Evolutionary conservation across 2,113 vertebrate genomes (phyloP).

Genomic region (Baryphthengus martii): DNA sequence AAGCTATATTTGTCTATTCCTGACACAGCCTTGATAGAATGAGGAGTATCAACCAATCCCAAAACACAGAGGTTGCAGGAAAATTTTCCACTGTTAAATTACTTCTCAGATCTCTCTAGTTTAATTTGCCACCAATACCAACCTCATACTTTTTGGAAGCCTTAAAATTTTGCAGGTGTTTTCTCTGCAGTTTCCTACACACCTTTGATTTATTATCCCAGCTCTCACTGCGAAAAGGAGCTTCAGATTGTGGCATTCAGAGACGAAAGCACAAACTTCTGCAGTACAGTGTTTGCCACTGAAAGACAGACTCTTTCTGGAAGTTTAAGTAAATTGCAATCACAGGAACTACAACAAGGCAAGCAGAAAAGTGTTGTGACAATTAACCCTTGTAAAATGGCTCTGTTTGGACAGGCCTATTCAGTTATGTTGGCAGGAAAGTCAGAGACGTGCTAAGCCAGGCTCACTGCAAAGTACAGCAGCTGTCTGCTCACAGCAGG

Average conservation of each 20-base stretch:
- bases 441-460: background rate
- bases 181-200: background rate
- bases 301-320: background rate
- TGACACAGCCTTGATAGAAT: background rate
- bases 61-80: background rate
- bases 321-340: background rate
- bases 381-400: constrained; percentile 49
- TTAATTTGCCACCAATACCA: background rate
- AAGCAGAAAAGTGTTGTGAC: constrained; percentile 41
- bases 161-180: constrained; percentile 43
- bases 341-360: background rate
- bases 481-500: constrained; percentile 55
- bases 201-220: background rate
- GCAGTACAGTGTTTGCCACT: background rate
- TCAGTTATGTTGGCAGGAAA: constrained; percentile 52
- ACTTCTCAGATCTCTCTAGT: background rate
- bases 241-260: background rate
- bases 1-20: background rate
- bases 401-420: constrained; percentile 54
- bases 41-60: background rate
- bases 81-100: background rate
- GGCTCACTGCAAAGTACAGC: constrained; percentile 16
- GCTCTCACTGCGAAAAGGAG: background rate
- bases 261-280: background rate
- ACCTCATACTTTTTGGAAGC: background rate